phyloP scores from a whole-genome alignment of 2,113 vertebrate genomes.

The Rhineura floridana region DNA sequence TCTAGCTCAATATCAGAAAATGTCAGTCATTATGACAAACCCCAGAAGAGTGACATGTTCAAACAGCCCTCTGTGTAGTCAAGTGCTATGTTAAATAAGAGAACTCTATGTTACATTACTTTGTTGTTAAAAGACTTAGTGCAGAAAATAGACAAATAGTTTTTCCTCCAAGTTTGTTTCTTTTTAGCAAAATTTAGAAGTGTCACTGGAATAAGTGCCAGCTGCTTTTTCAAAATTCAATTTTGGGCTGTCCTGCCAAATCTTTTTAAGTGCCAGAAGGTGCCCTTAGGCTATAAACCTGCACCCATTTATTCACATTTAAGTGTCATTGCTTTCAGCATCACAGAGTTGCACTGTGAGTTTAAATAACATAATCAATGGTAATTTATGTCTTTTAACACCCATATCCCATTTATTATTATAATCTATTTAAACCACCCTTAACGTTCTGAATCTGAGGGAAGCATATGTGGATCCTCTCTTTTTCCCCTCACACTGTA shows the following conservation, averaged over 20 bases:
- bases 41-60: conserved; percentile 66
- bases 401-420: background rate
- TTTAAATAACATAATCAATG: background rate
- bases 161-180: conserved; percentile 53
- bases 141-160: conserved; percentile 63
- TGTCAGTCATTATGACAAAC: conserved; percentile 80
- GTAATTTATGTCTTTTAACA: background rate
- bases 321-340: background rate
- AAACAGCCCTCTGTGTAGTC: conserved; percentile 64
- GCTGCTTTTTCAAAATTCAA: background rate
- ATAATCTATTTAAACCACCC: background rate
- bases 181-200: conserved; percentile 58
- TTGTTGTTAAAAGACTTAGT: conserved; percentile 73
- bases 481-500: background rate
- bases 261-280: background rate
- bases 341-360: background rate
- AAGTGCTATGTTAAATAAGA: conserved; percentile 71
- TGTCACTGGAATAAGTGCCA: fast-evolving
- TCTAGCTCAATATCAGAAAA: conserved; percentile 82
- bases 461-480: background rate
- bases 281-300: background rate
- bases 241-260: background rate
- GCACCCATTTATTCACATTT: conserved; percentile 1
- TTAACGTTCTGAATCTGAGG: background rate
- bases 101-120: conserved; percentile 71